Conservation (phyloP, 2,888 invertebrate species). For the Apamea anceps region DNA sequence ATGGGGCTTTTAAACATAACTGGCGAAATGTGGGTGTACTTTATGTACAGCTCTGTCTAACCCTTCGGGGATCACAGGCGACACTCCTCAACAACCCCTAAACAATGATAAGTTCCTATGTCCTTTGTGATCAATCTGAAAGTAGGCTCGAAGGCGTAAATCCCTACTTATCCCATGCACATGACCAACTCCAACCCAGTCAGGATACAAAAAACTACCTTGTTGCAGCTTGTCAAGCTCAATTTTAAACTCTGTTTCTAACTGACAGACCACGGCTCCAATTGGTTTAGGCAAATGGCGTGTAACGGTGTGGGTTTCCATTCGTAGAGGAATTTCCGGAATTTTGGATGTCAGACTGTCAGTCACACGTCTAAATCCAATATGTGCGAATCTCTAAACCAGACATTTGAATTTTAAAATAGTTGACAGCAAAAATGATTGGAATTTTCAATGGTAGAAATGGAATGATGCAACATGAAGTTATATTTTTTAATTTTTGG, state of each 20-base stretch:
- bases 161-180: neutral
- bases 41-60: too few relatives aligned
- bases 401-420: conserved; percentile 12
- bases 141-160: neutral
- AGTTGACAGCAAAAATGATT: conserved; percentile 6
- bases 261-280: conserved; percentile 1
- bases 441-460: neutral
- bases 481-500: neutral
- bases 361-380: conserved; percentile 13
- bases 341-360: neutral
- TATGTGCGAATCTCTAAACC: conserved; percentile 6
- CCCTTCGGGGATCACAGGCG: too few relatives aligned
- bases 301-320: neutral
- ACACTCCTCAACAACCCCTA: too few relatives aligned
- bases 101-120: neutral
- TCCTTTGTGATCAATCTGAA: neutral
- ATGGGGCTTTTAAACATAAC: too few relatives aligned
- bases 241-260: conserved; percentile 15
- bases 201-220: neutral
- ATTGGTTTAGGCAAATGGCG: conserved; percentile 27
- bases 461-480: neutral
- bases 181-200: neutral
- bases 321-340: neutral
- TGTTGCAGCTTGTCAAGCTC: neutral
- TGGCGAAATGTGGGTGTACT: too few relatives aligned